These are phyloP conservation scores for Magallana ariakensis DNA, from an alignment of 1,140 invertebrate genomes.

Conservation along the genomic window DNA sequence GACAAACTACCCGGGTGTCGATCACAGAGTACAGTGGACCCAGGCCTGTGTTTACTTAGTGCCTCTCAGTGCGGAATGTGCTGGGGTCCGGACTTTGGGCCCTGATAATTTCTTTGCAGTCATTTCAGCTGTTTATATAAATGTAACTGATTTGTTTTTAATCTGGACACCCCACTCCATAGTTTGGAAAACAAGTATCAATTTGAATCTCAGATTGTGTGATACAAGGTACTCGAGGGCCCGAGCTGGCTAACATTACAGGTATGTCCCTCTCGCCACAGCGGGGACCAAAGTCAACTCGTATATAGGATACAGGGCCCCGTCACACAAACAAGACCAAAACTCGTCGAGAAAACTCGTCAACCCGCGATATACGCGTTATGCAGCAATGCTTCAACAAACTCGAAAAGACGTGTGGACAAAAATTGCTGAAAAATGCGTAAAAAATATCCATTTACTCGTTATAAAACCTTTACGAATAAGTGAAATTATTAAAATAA, in stretches of 20 bases:
- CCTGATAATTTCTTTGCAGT: slow-evolving; percentile 23
- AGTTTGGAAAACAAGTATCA: slow-evolving; percentile 31
- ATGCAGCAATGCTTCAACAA: background rate
- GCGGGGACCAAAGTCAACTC: background rate
- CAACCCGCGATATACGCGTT: background rate
- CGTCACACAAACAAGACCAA: background rate
- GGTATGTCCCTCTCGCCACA: background rate
- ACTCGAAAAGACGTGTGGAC: background rate
- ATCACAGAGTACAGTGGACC: background rate
- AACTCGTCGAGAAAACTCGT: background rate
- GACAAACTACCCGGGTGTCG: background rate
- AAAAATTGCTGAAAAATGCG: background rate
- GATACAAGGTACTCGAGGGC: background rate
- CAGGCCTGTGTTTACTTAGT: background rate
- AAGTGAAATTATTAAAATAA: background rate
- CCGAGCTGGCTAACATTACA: background rate
- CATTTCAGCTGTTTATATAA: background rate
- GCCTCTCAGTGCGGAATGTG: background rate
- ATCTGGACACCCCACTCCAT: slow-evolving; percentile 20
- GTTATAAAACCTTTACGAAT: background rate
- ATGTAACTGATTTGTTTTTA: background rate
- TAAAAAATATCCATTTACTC: background rate
- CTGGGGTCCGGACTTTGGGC: slow-evolving; percentile 28
- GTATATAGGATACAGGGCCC: background rate
- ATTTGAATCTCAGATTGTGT: slow-evolving; percentile 18